A percentile compares a stretch with the other conserved stretches of the same genome.
These are phyloP conservation scores for Somateria mollissima DNA, from an alignment of 2,797 vertebrate species.

Conservation along the genomic window DNA sequence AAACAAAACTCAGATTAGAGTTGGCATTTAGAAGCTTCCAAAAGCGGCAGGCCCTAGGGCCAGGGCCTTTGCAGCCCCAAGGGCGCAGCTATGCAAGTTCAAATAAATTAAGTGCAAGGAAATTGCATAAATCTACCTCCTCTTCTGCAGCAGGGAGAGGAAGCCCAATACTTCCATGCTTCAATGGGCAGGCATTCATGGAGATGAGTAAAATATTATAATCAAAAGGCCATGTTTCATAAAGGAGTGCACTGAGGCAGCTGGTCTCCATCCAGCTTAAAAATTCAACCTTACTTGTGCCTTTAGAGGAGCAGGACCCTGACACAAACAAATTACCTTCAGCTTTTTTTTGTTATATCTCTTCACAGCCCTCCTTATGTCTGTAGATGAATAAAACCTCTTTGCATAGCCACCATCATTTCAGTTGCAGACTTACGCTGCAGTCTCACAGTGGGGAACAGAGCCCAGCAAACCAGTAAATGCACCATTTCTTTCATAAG, in stretches of 20 bases:
- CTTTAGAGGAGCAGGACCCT: background rate
- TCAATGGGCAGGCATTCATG: background rate
- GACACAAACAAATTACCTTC: background rate
- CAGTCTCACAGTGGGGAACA: background rate
- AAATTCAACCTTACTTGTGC: background rate
- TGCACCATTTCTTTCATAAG: background rate
- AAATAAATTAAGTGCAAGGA: slow-evolving; percentile 41
- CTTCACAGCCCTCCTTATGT: background rate
- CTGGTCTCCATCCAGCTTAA: background rate
- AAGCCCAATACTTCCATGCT: slow-evolving; percentile 4
- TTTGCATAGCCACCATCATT: background rate
- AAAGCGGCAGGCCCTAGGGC: slow-evolving; percentile 14
- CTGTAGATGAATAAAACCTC: background rate
- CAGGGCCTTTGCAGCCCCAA: background rate
- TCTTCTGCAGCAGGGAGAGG: background rate
- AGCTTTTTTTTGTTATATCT: background rate
- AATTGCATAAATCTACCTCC: slow-evolving; percentile 4
- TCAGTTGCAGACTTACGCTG: background rate
- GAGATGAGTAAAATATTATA: background rate
- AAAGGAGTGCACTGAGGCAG: background rate
- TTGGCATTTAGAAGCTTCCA: slow-evolving; percentile 33
- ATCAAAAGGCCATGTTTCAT: background rate
- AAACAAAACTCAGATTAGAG: slow-evolving; percentile 12
- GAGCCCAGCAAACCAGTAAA: background rate
- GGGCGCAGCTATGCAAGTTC: slow-evolving; percentile 5